A percentile compares a stretch with the other conserved stretches of the same genome.
Conservation (phyloP, 2,113 vertebrate genomes). For the Podiceps cristatus region DNA sequence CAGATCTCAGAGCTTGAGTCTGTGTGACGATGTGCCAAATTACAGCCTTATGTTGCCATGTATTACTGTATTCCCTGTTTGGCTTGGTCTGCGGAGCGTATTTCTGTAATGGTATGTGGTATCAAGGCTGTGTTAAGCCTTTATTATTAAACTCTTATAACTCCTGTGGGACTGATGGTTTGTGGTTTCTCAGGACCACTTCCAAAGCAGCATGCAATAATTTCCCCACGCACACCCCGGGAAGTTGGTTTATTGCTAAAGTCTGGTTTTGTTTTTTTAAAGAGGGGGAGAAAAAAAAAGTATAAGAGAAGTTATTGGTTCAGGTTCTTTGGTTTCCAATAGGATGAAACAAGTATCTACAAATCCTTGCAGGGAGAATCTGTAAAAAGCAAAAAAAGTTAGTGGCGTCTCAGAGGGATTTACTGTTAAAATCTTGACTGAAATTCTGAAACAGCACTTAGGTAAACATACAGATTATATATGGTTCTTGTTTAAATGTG, state of each 20-base stretch:
- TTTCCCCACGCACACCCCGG: neutral
- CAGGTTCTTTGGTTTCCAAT: neutral
- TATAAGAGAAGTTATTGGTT: neutral
- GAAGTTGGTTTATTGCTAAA: slow-evolving; percentile 20
- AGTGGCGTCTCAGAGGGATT: neutral
- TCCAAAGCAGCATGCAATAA: slow-evolving; percentile 18
- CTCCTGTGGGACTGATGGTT: slow-evolving; percentile 43
- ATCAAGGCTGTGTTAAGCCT: slow-evolving; percentile 31
- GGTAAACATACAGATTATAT: neutral
- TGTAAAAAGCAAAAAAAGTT: neutral
- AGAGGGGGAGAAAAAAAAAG: neutral
- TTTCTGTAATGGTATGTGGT: slow-evolving; percentile 41
- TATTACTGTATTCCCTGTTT: slow-evolving; percentile 9
- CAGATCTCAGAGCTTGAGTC: neutral
- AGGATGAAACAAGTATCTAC: neutral
- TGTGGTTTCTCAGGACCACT: slow-evolving; percentile 67
- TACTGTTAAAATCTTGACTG: neutral
- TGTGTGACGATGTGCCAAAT: slow-evolving; percentile 8
- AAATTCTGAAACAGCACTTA: neutral
- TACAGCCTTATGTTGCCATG: neutral
- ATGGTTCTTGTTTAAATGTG: neutral
- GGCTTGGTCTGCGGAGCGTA: slow-evolving; percentile 8
- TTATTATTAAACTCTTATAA: slow-evolving; percentile 68
- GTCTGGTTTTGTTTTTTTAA: neutral
- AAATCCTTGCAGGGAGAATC: neutral